Conservation (phyloP, 1,140 invertebrate species). For the Megathymus violae region DNA sequence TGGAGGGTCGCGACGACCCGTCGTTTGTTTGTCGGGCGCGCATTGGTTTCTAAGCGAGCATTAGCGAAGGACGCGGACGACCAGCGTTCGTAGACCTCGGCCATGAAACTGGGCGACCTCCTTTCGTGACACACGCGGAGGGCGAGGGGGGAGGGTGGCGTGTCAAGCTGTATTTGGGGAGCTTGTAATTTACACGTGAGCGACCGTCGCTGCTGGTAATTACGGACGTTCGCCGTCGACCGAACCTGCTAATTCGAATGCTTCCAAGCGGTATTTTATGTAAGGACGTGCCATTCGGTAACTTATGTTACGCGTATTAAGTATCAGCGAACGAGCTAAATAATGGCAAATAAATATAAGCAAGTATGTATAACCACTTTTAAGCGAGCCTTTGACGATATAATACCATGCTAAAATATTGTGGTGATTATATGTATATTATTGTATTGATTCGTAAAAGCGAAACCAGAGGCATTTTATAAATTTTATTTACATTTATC, state of each 20-base stretch:
- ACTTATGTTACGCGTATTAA: too few relatives aligned
- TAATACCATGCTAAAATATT: too few relatives aligned
- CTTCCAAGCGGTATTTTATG: constrained; percentile 41
- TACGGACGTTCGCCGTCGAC: constrained; percentile 66
- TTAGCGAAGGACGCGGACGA: constrained; percentile 65
- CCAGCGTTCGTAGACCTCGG: constrained; percentile 51
- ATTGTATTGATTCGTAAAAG: too few relatives aligned
- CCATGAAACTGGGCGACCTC: constrained; percentile 39
- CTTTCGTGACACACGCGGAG: constrained; percentile 28
- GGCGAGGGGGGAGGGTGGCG: constrained; percentile 40
- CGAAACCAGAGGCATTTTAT: too few relatives aligned
- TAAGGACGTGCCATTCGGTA: constrained; percentile 39
- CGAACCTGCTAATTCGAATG: constrained; percentile 64
- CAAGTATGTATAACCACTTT: too few relatives aligned
- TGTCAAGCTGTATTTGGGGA: constrained; percentile 44
- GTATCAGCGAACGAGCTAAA: too few relatives aligned
- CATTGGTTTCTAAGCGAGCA: constrained; percentile 65
- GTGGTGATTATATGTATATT: too few relatives aligned
- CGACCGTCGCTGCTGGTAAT: constrained; percentile 67
- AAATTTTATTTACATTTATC: too few relatives aligned
- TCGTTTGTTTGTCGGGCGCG: constrained; percentile 64
- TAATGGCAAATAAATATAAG: too few relatives aligned
- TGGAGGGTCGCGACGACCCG: constrained; percentile 35
- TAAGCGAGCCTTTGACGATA: too few relatives aligned
- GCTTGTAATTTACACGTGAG: constrained; percentile 76